Percentiles rank a stretch among this genome's conserved stretches.
These are phyloP conservation scores for Toxostoma redivivum DNA, from an alignment of 2,113 vertebrate species.

Conservation along the genomic window DNA sequence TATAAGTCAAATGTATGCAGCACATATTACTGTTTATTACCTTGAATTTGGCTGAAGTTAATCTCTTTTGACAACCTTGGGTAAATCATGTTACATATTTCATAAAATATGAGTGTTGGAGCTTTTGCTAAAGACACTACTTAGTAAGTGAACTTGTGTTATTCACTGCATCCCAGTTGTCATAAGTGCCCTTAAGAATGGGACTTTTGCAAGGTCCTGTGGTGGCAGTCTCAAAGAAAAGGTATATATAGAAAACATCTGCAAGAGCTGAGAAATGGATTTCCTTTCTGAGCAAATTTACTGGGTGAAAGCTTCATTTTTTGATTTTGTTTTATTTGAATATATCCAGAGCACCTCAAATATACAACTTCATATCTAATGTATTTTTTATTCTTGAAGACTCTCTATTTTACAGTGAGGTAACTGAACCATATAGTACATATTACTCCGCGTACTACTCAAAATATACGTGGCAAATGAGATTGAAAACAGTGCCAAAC, in stretches of 20 bases:
- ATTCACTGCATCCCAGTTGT: slow-evolving; percentile 76
- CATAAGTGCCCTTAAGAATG: slow-evolving; percentile 78
- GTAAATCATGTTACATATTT: slow-evolving; percentile 89
- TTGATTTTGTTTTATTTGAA: slow-evolving; percentile 77
- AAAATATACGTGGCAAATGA: slow-evolving; percentile 84
- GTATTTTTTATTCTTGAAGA: slow-evolving; percentile 88
- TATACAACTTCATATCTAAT: slow-evolving; percentile 77
- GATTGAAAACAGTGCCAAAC: slow-evolving; percentile 76
- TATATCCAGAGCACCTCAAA: slow-evolving; percentile 74
- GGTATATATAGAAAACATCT: slow-evolving; percentile 84
- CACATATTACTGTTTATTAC: slow-evolving; percentile 93
- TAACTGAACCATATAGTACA: slow-evolving; percentile 76
- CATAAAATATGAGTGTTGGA: slow-evolving; percentile 83
- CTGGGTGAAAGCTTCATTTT: slow-evolving; percentile 75
- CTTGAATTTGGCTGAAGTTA: slow-evolving; percentile 87
- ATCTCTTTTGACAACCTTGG: slow-evolving; percentile 91
- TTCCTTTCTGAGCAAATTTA: slow-evolving; percentile 79
- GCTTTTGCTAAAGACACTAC: slow-evolving; percentile 71
- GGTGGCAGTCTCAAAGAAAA: slow-evolving; percentile 71
- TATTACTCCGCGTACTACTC: slow-evolving; percentile 81
- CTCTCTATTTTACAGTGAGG: slow-evolving; percentile 91
- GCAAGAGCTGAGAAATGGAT: slow-evolving; percentile 80
- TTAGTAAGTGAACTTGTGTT: slow-evolving; percentile 74
- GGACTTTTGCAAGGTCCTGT: slow-evolving; percentile 69
- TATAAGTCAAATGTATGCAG: slow-evolving; percentile 92